Percentiles rank a stretch among this genome's conserved stretches.
Conservation (phyloP, 2,888 invertebrate genomes). For the Perdita meconis region DNA sequence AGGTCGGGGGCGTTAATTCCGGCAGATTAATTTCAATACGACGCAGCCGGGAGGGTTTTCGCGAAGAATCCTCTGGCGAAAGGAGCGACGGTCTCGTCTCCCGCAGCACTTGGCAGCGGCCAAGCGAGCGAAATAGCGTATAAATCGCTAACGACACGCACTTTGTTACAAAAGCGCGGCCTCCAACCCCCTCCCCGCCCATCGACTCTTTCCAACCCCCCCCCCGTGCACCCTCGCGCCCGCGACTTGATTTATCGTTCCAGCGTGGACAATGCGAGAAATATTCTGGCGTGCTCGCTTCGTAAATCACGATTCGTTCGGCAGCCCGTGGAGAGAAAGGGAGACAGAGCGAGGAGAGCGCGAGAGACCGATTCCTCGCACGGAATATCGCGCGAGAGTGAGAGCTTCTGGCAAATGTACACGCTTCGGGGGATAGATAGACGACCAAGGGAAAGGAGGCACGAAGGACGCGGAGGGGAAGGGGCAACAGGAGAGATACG, state of each 20-base stretch:
- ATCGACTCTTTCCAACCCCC: constrained; percentile 31
- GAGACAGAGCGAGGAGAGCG: constrained; percentile 19
- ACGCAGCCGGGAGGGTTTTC: not conserved
- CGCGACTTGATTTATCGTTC: constrained; percentile 79
- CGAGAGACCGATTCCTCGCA: constrained; percentile 39
- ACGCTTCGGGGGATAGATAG: constrained; percentile 31
- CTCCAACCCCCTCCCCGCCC: constrained; percentile 28
- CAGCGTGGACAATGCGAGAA: constrained; percentile 82
- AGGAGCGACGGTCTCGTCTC: constrained; percentile 52
- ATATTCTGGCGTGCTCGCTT: constrained; percentile 79
- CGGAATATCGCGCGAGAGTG: constrained; percentile 69
- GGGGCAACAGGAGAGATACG: constrained; percentile 22
- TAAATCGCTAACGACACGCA: constrained; percentile 80
- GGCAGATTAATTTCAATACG: constrained; percentile 29
- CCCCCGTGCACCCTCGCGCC: constrained; percentile 34
- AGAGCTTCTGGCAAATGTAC: constrained; percentile 65
- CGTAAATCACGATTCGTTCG: constrained; percentile 79
- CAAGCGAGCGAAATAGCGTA: constrained; percentile 71
- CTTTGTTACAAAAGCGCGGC: constrained; percentile 75
- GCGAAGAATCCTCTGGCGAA: constrained; percentile 41
- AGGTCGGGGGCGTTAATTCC: constrained; percentile 28
- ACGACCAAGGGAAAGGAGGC: constrained; percentile 13
- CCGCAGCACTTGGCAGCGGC: constrained; percentile 59
- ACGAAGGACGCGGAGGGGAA: constrained; percentile 12
- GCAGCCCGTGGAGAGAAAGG: constrained; percentile 67